Evolutionary conservation across 2,888 invertebrate species (phyloP), one percentile per base, ranked within the genome.

Genomic region (Toxonevra muliebris): DNA sequence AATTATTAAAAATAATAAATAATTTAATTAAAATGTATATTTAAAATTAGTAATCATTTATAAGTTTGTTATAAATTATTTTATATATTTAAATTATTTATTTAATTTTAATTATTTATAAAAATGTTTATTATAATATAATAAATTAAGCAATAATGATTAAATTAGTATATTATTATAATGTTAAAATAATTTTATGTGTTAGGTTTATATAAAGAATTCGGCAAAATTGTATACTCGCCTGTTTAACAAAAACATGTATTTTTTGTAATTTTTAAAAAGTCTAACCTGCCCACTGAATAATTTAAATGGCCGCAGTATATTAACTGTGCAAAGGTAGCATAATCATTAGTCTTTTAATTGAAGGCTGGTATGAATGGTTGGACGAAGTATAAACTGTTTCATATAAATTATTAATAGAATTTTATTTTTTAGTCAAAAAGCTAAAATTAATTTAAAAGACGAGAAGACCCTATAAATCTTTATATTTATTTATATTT

Each of bases 311-410:
- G 89, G 91, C 91, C 89, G 91, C 91, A 88, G 90, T 91, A 91
- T 88, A 82, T 87, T 91, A 87, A 91, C 90, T 88, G 90, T 91
- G 88, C 90, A 88, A 91, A 91, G 90, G 91, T 91, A 92, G 90
- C 91, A 90, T 90, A 91, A 91, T 90, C 86, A 90, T 87, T 92
- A 89, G 91, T 90, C 88, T 90, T 88, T 91, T 92, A 90, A 92
- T 90, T 92, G 87, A 84, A 88, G 89, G 88, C 91, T 92, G 84
- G 91, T 86, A 92, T 92, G 91, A 92, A 92, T 79, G 91, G 89
- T 88, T 89, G 84, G 83, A 91, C 89, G 88, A 90, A 77, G 88
- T 87, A 88, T 87, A 84, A 81, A 80, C 88, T 90, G 88, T 90
- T 90, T 85, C 74, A 87, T 86, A 77, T 86, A 86, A 84, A 82